Evolutionary conservation across 2,113 vertebrate genomes (phyloP), one percentile per base, ranked within the genome.

Genomic region (Muscicapa adusta): DNA sequence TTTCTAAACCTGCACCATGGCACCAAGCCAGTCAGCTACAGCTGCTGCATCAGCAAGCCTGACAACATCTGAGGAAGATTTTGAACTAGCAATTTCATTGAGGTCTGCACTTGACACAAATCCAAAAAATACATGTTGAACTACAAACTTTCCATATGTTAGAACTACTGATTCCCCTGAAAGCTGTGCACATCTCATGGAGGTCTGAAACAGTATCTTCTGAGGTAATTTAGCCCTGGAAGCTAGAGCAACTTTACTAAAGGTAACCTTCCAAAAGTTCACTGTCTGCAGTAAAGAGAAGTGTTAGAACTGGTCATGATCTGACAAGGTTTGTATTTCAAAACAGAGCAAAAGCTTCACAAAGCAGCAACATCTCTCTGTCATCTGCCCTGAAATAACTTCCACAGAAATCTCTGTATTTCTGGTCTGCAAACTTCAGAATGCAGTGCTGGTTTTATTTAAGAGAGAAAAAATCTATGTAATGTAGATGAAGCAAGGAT

Each of bases 101-200:
- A 92, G 76, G 80, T 91, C 51, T 91, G 47, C 72, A 26, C 51
- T 96, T 95, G 88, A 56, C 34, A 54, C 24, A 77, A 31, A 34
- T 92, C 88, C 92, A 95, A 77, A 14, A 77, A 83, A 88, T 58
- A 88, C 51, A 94, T 77, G 43, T 81, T 84, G 73, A 94, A 15
- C 82, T 89, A 83, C 68, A 93, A 28, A 90, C 24, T 61, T 85
- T 86, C 85, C 85, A 86, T 85, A 88, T 88, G 60, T 77, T 86
- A 47, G 83, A 91, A 85, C 20, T 76, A 93, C 74, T 53, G 78
- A 79, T 85, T 38, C 33, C 34, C 45, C 10, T 33, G 17, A 88
- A 96, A 76, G 16, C 29, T 54, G 9, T 17, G 25, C 51, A 45
- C 11, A n/a, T 82, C n/a, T 76, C 54, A 12, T 42, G 33, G 74